Evolutionary conservation across 2,888 invertebrate species (phyloP).

Genomic region (Camponotus fellah): DNA sequence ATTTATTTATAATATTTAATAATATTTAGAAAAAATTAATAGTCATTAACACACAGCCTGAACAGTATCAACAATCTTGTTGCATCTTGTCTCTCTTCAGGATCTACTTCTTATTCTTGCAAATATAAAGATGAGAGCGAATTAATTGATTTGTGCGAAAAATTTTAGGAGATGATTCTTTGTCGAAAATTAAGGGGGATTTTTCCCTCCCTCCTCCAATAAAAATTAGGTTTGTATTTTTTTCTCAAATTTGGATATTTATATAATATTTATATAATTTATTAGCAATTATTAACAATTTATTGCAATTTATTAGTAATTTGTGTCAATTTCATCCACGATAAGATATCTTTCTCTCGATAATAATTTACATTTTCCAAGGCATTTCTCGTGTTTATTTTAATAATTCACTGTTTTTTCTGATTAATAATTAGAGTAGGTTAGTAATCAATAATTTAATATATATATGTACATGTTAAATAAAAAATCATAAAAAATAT

Average conservation of each 20-base stretch:
- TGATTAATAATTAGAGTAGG: neutral
- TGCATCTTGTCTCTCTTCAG: neutral
- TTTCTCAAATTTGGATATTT: no score
- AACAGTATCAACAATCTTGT: slow-evolving; percentile 5
- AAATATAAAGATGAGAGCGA: neutral
- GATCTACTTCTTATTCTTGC: neutral
- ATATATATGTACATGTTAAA: neutral
- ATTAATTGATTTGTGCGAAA: neutral
- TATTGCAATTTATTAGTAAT: neutral
- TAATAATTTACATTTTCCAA: slow-evolving; percentile 6
- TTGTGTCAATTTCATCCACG: slow-evolving; percentile 15
- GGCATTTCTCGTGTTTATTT: neutral
- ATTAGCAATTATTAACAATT: no score
- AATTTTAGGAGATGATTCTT: no score
- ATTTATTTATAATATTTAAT: no score
- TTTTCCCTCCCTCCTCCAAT: no score
- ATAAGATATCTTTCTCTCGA: neutral
- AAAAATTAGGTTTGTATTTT: no score
- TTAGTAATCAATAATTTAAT: neutral
- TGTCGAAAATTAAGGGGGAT: no score
- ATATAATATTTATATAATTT: no score
- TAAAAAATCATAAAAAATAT: neutral
- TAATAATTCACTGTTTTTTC: slow-evolving; percentile 14
- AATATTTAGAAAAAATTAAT: neutral
- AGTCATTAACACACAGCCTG: slow-evolving; percentile 1